phyloP scores from a whole-genome alignment of 37 sponge, comb jelly and placozoan genomes.

The Ianthella basta region DNA sequence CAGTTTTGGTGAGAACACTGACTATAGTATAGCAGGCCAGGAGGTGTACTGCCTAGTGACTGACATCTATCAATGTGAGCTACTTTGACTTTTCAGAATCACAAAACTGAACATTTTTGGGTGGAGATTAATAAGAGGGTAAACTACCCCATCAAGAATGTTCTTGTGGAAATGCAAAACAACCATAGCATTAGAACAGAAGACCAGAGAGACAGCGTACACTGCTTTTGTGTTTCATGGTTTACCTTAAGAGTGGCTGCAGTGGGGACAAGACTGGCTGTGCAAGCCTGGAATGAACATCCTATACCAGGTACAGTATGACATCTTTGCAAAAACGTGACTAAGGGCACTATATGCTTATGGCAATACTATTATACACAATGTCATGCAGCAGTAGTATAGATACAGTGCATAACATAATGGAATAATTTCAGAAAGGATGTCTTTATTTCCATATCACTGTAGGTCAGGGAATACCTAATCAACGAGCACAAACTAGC shows the following conservation, averaged over 20 bases:
- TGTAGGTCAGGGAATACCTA: constrained; percentile 13
- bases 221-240: constrained; percentile 65
- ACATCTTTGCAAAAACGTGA: too few relatives aligned
- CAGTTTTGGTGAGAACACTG: too few relatives aligned
- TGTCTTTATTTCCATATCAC: too few relatives aligned
- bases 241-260: constrained; percentile 32
- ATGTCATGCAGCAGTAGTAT: too few relatives aligned
- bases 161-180: constrained; percentile 20
- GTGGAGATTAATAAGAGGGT: constrained; percentile 33
- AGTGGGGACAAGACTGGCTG: constrained; percentile 32
- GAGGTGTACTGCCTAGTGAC: not conserved
- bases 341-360: too few relatives aligned
- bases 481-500: not conserved
- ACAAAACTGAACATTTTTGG: constrained; percentile 13
- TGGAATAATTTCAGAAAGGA: too few relatives aligned
- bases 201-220: constrained; percentile 21
- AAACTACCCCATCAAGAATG: constrained; percentile 24
- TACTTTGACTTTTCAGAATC: constrained; percentile 33
- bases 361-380: too few relatives aligned
- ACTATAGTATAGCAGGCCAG: too few relatives aligned
- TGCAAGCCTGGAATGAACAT: constrained; percentile 68
- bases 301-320: constrained; percentile 41
- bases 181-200: constrained; percentile 4
- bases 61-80: too few relatives aligned
- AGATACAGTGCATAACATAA: too few relatives aligned